Evolutionary conservation across 2,888 invertebrate genomes (phyloP).

Genomic region (Ectobius pallidus): DNA sequence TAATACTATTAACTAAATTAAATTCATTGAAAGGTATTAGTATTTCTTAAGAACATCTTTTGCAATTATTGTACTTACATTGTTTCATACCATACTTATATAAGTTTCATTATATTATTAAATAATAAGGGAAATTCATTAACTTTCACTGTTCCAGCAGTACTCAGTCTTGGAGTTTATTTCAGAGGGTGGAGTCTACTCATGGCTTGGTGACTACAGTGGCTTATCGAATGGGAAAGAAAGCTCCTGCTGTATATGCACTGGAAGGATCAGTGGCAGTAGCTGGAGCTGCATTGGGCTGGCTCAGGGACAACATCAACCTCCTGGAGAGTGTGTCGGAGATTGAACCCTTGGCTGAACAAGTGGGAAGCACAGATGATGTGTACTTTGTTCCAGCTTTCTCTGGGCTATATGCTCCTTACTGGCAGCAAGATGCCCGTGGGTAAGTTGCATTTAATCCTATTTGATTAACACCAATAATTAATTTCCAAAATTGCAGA

Average conservation of each 20-base stretch:
- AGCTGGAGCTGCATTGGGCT: conserved; percentile 87
- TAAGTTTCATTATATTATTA: no score
- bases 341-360: conserved; percentile 68
- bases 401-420: conserved; percentile 93
- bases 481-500: background rate
- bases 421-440: conserved; percentile 93
- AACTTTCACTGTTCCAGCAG: no score
- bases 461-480: no score
- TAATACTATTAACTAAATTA: no score
- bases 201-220: conserved; percentile 91
- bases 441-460: conserved; percentile 59
- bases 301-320: conserved; percentile 87
- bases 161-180: no score
- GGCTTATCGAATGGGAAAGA: conserved; percentile 84
- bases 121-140: no score
- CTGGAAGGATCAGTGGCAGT: conserved; percentile 90
- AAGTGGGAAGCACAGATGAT: conserved; percentile 70
- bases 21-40: no score
- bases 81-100: no score
- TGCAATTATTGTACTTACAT: no score
- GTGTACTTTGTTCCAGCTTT: conserved; percentile 98
- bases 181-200: conserved; percentile 82
- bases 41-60: no score
- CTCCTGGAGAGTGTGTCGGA: conserved; percentile 72
- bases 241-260: conserved; percentile 78